Conservation (phyloP, 2,797 vertebrate genomes). For the Cottoperca gobio region DNA sequence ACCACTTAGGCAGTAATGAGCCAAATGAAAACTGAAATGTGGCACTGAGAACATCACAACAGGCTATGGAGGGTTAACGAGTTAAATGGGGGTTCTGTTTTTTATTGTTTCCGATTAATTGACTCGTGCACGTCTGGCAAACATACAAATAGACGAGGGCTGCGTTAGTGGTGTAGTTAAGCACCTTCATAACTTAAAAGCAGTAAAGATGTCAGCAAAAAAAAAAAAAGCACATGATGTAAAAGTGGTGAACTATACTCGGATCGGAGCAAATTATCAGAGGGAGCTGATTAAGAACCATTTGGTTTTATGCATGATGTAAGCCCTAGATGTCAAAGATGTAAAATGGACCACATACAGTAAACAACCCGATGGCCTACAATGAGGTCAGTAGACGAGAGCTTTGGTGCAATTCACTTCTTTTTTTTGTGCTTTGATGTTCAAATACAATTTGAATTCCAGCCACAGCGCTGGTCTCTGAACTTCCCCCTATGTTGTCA, state of each 20-base stretch:
- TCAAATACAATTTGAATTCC: slow-evolving; percentile 55
- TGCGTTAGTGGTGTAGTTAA: slow-evolving; percentile 31
- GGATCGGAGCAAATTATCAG: slow-evolving; percentile 41
- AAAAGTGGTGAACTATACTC: slow-evolving; percentile 39
- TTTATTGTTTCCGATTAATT: slow-evolving; percentile 76
- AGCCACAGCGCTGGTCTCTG: slow-evolving; percentile 45
- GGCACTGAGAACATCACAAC: slow-evolving; percentile 72
- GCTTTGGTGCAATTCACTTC: slow-evolving; percentile 42
- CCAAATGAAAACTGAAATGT: slow-evolving; percentile 83
- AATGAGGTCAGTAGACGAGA: slow-evolving; percentile 48
- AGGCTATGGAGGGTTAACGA: slow-evolving; percentile 71
- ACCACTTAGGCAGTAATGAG: slow-evolving; percentile 82
- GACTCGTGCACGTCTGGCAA: slow-evolving; percentile 50
- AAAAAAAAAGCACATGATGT: slow-evolving; percentile 22
- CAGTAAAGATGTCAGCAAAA: slow-evolving; percentile 15
- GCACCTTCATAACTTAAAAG: slow-evolving; percentile 41
- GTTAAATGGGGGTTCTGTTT: slow-evolving; percentile 75
- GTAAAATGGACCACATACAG: slow-evolving; percentile 44
- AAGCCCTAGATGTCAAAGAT: slow-evolving; percentile 58
- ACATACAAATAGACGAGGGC: slow-evolving; percentile 63
- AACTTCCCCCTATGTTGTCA: slow-evolving; percentile 60
- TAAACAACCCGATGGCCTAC: slow-evolving; percentile 60
- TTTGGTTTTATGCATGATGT: slow-evolving; percentile 50
- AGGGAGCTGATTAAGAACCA: slow-evolving; percentile 48
- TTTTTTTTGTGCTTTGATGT: slow-evolving; percentile 46